Percentiles rank a stretch among this genome's conserved stretches.
These are phyloP conservation scores for Echinops telfairi DNA, from an alignment of 2,113 vertebrate genomes.

Conservation along the genomic window DNA sequence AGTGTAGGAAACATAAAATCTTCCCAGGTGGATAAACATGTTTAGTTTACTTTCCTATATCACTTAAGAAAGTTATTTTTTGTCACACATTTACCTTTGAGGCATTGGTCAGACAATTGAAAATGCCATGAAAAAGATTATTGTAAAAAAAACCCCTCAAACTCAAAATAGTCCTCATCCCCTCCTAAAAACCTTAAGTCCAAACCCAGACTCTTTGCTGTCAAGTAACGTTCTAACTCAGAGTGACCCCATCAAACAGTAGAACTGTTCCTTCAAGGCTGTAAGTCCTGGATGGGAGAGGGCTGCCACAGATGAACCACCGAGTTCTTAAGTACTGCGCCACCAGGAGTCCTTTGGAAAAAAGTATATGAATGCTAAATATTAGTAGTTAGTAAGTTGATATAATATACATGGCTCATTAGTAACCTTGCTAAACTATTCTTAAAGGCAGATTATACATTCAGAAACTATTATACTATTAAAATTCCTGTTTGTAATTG, in stretches of 20 bases:
- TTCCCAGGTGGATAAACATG: not conserved
- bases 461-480: not conserved
- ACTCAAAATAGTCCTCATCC: too few species aligned
- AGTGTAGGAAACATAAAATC: not conserved
- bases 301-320: not conserved
- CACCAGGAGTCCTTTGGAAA: not conserved
- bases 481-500: not conserved
- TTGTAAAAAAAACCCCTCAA: not conserved
- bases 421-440: not conserved
- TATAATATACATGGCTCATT: not conserved
- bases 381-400: not conserved
- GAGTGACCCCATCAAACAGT: too few species aligned
- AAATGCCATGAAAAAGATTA: not conserved
- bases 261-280: not conserved
- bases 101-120: not conserved
- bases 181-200: too few species aligned
- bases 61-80: not conserved
- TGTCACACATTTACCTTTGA: not conserved
- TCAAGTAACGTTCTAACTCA: too few species aligned
- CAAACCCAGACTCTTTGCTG: too few species aligned
- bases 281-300: not conserved
- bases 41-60: conserved; percentile 19
- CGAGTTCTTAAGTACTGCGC: not conserved
- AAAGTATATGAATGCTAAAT: conserved; percentile 1
- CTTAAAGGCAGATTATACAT: not conserved